Evolutionary conservation across 2,113 vertebrate species (phyloP).

Genomic region (Brienomyrus longianalis): DNA sequence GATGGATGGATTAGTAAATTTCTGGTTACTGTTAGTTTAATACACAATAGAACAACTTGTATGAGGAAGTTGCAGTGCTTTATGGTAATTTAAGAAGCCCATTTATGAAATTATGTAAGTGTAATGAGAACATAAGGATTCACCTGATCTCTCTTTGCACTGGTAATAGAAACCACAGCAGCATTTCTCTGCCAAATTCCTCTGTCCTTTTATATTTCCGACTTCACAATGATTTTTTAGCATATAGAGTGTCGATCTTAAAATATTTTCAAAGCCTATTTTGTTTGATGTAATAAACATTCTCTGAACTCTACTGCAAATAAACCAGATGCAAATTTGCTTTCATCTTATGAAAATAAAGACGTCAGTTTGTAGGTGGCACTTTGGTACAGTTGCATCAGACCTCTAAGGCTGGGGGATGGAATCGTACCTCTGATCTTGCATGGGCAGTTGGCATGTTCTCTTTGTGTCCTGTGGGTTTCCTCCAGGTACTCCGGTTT

Average conservation of each 20-base stretch:
- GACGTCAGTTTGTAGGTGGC: neutral
- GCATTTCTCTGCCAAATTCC: neutral
- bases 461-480: neutral
- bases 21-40: neutral
- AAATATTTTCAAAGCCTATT: neutral
- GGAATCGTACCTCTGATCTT: neutral
- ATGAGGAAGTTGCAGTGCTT: neutral
- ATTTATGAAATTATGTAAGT: neutral
- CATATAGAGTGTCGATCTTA: neutral
- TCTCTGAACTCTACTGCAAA: too few relatives aligned
- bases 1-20: neutral
- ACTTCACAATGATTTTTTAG: neutral
- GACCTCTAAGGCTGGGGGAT: neutral
- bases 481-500: neutral
- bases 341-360: neutral
- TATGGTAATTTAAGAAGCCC: neutral
- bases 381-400: neutral
- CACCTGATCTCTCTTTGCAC: neutral
- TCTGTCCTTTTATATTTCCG: neutral
- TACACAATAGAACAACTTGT: neutral
- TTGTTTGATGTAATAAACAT: neutral
- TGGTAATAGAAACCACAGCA: neutral
- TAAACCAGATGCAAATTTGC: too few relatives aligned
- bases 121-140: neutral
- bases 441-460: neutral